Evolutionary conservation across 2,888 invertebrate species (phyloP), one percentile per base, ranked within the genome.

Genomic region (Ormyrus pomaceus): DNA sequence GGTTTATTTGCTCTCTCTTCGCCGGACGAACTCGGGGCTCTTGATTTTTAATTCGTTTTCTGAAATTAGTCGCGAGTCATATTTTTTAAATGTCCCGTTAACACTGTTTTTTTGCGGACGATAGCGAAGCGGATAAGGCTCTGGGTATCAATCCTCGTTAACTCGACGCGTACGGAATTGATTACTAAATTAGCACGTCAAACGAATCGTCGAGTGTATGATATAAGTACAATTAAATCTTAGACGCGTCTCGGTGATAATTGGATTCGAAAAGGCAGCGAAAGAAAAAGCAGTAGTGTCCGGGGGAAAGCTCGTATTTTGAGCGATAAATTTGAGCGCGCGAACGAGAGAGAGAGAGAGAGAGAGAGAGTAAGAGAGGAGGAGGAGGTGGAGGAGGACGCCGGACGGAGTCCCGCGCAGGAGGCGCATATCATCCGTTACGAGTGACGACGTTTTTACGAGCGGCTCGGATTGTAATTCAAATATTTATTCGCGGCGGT

Each of bases 381-480:
- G 70, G 68, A 59, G 8, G 70, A 64, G 74, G 59, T n/a, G 59
- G n/a, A 59, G 58, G 75, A 77, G 78, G 77, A 77, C 76, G 75
- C 75, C 71, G 79, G 68, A 79, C 70, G 69, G 65, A 61, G 61
- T 48, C 76, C 70, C 55, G 69, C 64, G 77, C 72, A 56, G 68
- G 82, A 73, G 83, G 58, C 77, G 75, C 75, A 83, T 34, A 34
- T 85, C 84, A 88, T 88, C 83, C 86, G 86, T 88, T 87, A 88
- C 84, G 86, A 86, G 88, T 88, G 88, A 87, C 87, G 88, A 88
- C 88, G 87, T 88, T 88, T 88, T 88, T 88, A 88, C 87, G 88
- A 88, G 86, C 85, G 87, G 82, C 85, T 84, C 86, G 83, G 86
- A 88, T 87, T 87, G 87, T 88, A 87, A 88, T 87, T 88, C 87